Base-by-base conservation (phyloP, 2,113 vertebrate genomes). In the Cinclus cinclus region DNA sequence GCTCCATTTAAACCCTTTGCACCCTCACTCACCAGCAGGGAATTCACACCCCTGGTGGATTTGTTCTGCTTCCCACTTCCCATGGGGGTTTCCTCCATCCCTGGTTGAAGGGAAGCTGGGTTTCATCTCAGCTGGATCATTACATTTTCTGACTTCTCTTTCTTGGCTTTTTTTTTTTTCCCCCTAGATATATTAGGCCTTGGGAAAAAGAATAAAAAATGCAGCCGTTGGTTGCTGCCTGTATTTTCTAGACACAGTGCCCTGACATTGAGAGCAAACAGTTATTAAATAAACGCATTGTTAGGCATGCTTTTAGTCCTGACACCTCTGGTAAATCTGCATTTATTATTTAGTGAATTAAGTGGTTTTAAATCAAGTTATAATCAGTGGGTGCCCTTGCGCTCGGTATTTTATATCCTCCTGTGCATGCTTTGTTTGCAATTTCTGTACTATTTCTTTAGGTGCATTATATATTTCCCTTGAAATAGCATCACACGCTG, bases 281-380 rank as follows among this genome's bases (percentile, higher is more conserved):
- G 83, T 93, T 96, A 94, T 96, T 93, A 96, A 96, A 94, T 94
- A 92, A 95, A 42, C 2, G 35, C 88, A 94, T 97, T 96, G 96
- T 96, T 95, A 81, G 94, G 93, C 87, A 94, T 97, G 96, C 90
- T 94, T 93, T 97, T 86, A 95, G 95, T 94, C 90, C 90, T 96
- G 93, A 95, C 93, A 96, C 79, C 88, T 86, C 90, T 92, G 94
- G 93, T 94, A 97, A 96, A 97, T 96, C 93, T 95, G 92, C 92
- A 95, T 96, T 93, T 94, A 90, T 96, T 96, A 95, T 95, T 95
- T 94, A 95, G 93, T 90, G 93, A 96, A 96, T 95, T 96, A 97
- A 93, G 94, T 82, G 92, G 86, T 58, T 96, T 96, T 96, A 96
- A 96, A 96, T 96, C 93, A 96, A 92, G 92, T 92, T 95, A 73